Evolutionary conservation across 2,113 vertebrate genomes (phyloP).

Genomic region (Saccopteryx bilineata): DNA sequence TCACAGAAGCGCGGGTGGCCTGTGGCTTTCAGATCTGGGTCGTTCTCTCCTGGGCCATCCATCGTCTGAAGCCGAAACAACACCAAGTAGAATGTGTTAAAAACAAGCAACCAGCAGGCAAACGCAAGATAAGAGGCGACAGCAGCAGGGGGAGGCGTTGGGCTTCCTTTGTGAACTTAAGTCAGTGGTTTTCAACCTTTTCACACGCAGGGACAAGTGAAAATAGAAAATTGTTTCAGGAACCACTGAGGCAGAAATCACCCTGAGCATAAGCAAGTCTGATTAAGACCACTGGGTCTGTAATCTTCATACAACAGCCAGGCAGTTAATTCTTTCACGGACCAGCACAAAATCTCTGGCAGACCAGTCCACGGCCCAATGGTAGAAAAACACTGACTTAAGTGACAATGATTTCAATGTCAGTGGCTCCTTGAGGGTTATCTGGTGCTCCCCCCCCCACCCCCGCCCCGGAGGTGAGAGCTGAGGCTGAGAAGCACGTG

Average conservation of each 20-base stretch:
- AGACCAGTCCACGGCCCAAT: no score
- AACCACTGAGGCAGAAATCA: no score
- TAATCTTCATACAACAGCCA: no score
- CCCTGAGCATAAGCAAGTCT: no score
- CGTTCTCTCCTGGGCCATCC: constrained; percentile 95
- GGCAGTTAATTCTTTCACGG: no score
- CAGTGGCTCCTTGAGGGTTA: not conserved
- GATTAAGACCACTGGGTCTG: no score
- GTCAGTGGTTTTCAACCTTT: no score
- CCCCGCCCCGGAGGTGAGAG: not conserved
- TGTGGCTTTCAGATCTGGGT: constrained; percentile 91
- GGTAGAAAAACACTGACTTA: no score
- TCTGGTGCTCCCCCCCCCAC: fast-evolving
- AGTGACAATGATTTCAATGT: not conserved
- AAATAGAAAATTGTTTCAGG: no score
- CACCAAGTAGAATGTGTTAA: not conserved
- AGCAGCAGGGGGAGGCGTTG: not conserved
- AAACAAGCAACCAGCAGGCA: not conserved
- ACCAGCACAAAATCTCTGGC: no score
- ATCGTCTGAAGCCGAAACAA: constrained; percentile 91
- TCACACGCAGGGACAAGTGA: no score
- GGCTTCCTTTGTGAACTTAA: not conserved
- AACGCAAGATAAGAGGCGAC: not conserved
- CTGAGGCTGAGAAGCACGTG: not conserved
- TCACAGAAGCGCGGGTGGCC: constrained; percentile 96